These are phyloP conservation scores for Chirona hameri DNA, from an alignment of 2,888 invertebrate species.

Conservation along the genomic window DNA sequence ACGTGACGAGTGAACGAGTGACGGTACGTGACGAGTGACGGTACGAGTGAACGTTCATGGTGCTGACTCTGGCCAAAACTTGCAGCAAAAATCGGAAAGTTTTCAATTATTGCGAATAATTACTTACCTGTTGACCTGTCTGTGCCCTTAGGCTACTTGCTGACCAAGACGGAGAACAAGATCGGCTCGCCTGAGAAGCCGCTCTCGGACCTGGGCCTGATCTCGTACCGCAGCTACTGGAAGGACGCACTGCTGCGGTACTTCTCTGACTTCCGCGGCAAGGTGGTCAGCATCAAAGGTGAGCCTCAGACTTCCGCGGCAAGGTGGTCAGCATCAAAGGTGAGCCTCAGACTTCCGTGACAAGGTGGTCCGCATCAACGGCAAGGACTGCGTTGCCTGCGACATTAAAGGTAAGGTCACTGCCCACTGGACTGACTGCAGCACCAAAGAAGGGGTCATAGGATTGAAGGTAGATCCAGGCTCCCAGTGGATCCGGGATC, in stretches of 20 bases:
- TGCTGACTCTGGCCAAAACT: too few species aligned
- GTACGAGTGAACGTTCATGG: too few species aligned
- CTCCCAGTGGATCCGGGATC: too few species aligned
- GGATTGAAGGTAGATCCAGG: too few species aligned
- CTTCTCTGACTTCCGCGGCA: constrained; percentile 81
- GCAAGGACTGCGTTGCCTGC: too few species aligned
- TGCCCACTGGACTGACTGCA: too few species aligned
- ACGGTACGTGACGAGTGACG: too few species aligned
- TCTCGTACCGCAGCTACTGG: constrained; percentile 98
- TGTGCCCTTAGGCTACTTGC: constrained; percentile 72
- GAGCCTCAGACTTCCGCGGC: constrained; percentile 78
- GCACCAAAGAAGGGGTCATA: too few species aligned
- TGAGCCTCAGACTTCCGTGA: constrained; percentile 79
- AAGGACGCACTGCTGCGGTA: constrained; percentile 91
- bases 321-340: constrained; percentile 88
- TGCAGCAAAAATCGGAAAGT: background rate
- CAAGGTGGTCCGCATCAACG: constrained; percentile 84
- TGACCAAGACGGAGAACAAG: constrained; percentile 93
- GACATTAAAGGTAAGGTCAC: too few species aligned
- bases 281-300: constrained; percentile 86
- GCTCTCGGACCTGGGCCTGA: constrained; percentile 91
- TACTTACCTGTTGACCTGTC: constrained; percentile 34
- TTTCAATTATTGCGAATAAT: constrained; percentile 31
- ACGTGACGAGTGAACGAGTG: too few species aligned
- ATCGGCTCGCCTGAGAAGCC: constrained; percentile 99